A percentile compares a stretch with the other conserved stretches of the same genome.
These are phyloP conservation scores for Linepithema humile DNA, from an alignment of 1,140 invertebrate species.

Conservation along the genomic window DNA sequence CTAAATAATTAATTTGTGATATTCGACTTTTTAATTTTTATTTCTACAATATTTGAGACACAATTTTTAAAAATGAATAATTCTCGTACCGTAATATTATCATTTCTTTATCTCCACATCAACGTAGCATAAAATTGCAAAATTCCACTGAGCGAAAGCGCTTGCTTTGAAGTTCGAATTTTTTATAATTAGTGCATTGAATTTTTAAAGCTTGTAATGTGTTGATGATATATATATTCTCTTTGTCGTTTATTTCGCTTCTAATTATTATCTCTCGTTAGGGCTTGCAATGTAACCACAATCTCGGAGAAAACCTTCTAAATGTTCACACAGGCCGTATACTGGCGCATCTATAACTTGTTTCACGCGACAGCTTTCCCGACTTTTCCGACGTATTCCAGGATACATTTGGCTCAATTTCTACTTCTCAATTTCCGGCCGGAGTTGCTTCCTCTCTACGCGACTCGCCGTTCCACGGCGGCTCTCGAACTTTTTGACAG, in stretches of 20 bases:
- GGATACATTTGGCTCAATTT: constrained; percentile 55
- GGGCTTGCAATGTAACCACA: not conserved
- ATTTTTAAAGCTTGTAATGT: not conserved
- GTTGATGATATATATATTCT: not conserved
- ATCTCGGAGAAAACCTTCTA: not conserved
- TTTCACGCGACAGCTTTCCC: constrained; percentile 27
- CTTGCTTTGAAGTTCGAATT: no score
- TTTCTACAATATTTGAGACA: no score
- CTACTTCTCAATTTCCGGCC: constrained; percentile 56
- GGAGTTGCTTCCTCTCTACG: not conserved
- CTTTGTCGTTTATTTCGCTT: not conserved
- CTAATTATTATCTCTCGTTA: no score
- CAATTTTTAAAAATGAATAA: no score
- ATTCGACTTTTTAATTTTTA: no score
- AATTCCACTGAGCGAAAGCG: no score
- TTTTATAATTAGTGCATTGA: no score
- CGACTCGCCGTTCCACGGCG: not conserved
- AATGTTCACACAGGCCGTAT: not conserved
- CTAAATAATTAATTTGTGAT: no score
- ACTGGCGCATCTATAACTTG: constrained; percentile 20
- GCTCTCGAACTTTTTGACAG: constrained; percentile 48
- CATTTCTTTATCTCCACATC: no score
- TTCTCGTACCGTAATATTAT: no score
- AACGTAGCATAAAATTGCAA: no score
- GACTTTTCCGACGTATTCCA: constrained; percentile 39